Conservation (phyloP, 2,888 invertebrate genomes). For the Spisula subtruncata region DNA sequence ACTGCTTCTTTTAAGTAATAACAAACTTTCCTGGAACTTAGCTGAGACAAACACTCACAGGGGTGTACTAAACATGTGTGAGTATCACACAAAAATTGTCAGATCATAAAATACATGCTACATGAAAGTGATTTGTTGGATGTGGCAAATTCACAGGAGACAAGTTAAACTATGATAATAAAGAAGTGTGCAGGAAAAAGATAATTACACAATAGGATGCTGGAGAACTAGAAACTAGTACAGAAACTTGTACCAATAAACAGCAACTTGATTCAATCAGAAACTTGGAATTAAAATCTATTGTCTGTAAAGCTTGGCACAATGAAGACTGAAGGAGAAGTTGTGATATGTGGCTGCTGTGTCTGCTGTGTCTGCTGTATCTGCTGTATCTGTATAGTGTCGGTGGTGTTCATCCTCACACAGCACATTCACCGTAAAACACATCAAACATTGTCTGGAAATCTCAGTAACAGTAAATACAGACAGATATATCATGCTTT, state of each 20-base stretch:
- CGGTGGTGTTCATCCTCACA: not conserved
- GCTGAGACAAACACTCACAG: not conserved
- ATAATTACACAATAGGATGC: not conserved
- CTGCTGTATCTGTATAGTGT: not conserved
- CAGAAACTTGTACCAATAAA: not conserved
- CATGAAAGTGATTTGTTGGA: slow-evolving; percentile 16
- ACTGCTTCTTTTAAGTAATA: not conserved
- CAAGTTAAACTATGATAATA: not conserved
- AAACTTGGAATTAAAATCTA: not conserved
- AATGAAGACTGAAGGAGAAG: not conserved
- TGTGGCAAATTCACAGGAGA: not conserved
- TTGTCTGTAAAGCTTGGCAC: not conserved
- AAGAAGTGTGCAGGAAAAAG: not conserved
- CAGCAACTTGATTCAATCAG: slow-evolving; percentile 6
- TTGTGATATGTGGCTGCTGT: too few relatives aligned
- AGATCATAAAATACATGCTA: slow-evolving; percentile 20
- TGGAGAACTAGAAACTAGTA: not conserved
- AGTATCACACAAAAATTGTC: slow-evolving; percentile 13
- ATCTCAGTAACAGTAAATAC: not conserved
- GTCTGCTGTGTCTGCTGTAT: too few relatives aligned
- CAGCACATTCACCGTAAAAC: not conserved
- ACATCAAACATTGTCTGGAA: not conserved
- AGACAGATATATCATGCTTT: not conserved
- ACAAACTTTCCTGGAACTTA: not conserved
- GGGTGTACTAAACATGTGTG: slow-evolving; percentile 15